phyloP scores from a whole-genome alignment of 2,888 invertebrate genomes.

The Drosophila falleni region DNA sequence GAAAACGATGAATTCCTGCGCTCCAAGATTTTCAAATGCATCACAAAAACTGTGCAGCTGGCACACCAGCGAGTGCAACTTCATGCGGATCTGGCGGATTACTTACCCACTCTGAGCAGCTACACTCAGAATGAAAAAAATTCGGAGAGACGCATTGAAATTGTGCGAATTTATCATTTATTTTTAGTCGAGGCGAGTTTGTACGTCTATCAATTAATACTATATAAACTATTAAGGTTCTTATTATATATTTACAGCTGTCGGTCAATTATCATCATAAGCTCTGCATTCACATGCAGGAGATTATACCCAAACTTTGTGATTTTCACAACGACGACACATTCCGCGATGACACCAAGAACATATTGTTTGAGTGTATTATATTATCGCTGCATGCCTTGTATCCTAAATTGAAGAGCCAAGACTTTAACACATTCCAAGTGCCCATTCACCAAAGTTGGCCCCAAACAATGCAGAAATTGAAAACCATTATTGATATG shows the following conservation, averaged over 20 bases:
- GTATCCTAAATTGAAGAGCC: constrained; percentile 75
- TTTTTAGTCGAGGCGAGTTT: constrained; percentile 71
- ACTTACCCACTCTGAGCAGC: constrained; percentile 69
- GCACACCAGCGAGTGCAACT: constrained; percentile 76
- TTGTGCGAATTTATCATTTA: constrained; percentile 76
- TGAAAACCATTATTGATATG: constrained; percentile 75
- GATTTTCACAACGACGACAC: constrained; percentile 73
- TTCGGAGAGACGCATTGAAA: constrained; percentile 69
- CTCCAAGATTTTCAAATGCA: constrained; percentile 71
- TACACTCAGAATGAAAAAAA: constrained; percentile 57
- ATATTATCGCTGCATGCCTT: constrained; percentile 67
- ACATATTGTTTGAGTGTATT: constrained; percentile 72
- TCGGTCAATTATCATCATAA: constrained; percentile 79
- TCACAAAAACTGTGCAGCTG: constrained; percentile 78
- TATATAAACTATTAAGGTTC: background rate
- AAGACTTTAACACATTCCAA: constrained; percentile 70
- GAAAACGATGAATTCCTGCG: constrained; percentile 61
- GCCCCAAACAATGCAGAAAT: constrained; percentile 72
- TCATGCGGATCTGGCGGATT: constrained; percentile 76
- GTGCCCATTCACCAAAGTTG: constrained; percentile 65
- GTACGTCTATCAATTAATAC: background rate
- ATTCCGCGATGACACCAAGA: constrained; percentile 76
- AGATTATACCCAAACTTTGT: constrained; percentile 76
- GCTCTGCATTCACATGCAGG: constrained; percentile 73
- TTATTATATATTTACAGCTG: constrained; percentile 54